These are phyloP conservation scores for Acyrthosiphon pisum DNA, from an alignment of 1,140 invertebrate genomes.

Conservation along the genomic window DNA sequence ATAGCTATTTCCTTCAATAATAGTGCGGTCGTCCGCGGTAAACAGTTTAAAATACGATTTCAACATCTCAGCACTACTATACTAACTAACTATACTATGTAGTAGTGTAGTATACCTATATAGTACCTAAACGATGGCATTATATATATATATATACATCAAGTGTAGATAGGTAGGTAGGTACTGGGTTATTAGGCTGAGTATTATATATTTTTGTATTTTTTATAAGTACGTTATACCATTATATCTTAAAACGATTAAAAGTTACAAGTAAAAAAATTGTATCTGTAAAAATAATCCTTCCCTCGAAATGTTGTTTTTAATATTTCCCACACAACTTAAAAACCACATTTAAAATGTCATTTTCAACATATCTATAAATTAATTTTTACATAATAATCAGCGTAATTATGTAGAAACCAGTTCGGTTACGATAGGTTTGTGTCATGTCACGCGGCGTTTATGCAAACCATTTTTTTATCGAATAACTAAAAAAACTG, in stretches of 20 bases:
- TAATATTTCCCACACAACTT: background rate
- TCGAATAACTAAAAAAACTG: background rate
- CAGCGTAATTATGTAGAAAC: background rate
- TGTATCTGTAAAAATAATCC: no score
- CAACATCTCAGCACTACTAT: background rate
- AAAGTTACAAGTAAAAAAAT: background rate
- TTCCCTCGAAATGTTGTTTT: background rate
- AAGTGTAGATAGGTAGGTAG: no score
- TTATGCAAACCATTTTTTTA: background rate
- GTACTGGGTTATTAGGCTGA: background rate
- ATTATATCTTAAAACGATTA: no score
- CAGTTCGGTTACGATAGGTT: background rate
- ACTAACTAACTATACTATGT: background rate
- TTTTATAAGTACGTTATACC: background rate
- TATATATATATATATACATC: no score
- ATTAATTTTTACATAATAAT: background rate
- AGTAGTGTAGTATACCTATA: background rate
- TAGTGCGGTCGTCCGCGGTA: background rate
- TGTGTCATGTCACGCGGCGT: background rate
- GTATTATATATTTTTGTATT: no score
- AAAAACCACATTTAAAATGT: background rate
- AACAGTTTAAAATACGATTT: background rate
- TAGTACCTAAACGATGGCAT: no score
- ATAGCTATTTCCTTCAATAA: background rate
- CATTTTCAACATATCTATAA: background rate